A percentile compares a stretch with the other conserved stretches of the same genome.
Conservation (phyloP, 2,113 vertebrate species). For the Rallus limicola region DNA sequence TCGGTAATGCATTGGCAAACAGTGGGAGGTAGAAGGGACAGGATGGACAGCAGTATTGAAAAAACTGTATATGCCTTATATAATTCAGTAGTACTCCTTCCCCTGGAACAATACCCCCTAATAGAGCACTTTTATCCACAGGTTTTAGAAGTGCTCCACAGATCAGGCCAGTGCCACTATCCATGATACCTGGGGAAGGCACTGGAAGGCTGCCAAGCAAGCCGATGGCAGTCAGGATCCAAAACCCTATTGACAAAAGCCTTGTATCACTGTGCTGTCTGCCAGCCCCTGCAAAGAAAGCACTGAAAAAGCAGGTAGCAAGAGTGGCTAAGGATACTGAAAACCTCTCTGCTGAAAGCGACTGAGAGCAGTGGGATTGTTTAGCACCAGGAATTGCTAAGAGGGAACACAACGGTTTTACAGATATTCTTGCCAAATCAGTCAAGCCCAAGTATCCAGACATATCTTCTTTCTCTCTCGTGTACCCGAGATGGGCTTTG, state of each 20-base stretch:
- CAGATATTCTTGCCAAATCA: not conserved
- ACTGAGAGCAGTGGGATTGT: not conserved
- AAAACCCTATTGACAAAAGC: not conserved
- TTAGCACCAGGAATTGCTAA: not conserved
- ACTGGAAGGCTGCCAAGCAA: not conserved
- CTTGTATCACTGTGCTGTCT: not conserved
- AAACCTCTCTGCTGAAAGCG: not conserved
- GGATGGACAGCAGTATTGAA: not conserved
- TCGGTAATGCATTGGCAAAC: not conserved
- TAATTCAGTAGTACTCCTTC: not conserved
- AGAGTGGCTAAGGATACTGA: not conserved
- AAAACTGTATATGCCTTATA: not conserved
- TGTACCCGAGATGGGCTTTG: not conserved
- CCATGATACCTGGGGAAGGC: not conserved
- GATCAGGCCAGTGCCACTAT: not conserved
- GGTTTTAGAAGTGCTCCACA: not conserved
- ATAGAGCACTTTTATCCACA: not conserved
- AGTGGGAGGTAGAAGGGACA: not conserved
- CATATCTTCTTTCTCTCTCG: not conserved
- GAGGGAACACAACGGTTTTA: not conserved
- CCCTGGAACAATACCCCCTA: not conserved
- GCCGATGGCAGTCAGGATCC: not conserved
- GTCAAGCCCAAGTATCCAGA: not conserved
- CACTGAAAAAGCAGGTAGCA: not conserved
- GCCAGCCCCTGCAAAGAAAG: not conserved